phyloP scores from a whole-genome alignment of 2,797 vertebrate genomes.

The Amazona finschi region DNA sequence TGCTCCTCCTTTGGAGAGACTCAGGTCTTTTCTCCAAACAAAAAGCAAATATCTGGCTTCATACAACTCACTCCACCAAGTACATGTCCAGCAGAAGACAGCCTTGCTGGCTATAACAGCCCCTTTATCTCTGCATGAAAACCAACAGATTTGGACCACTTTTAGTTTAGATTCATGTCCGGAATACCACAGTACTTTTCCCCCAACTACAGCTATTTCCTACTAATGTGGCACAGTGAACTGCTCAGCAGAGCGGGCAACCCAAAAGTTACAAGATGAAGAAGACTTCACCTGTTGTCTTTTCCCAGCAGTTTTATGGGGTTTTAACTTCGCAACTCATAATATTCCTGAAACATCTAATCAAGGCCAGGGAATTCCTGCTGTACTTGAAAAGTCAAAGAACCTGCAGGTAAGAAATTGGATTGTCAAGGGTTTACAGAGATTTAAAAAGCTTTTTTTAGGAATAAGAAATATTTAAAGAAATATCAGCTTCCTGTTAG shows the following conservation, averaged over 20 bases:
- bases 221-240: background rate
- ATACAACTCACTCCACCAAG: background rate
- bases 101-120: background rate
- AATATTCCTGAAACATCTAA: background rate
- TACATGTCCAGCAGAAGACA: background rate
- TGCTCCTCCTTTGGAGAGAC: background rate
- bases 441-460: background rate
- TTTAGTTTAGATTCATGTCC: background rate
- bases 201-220: background rate
- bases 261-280: background rate
- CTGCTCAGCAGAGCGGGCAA: background rate
- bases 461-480: background rate
- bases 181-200: background rate
- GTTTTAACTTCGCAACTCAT: background rate
- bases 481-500: background rate
- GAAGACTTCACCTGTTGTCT: background rate
- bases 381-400: background rate
- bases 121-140: background rate
- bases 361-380: background rate
- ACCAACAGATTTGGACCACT: background rate
- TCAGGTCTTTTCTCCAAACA: background rate
- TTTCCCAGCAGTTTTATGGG: background rate
- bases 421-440: background rate
- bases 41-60: background rate
- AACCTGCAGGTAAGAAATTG: background rate